Evolutionary conservation across 2,113 vertebrate species (phyloP), one percentile per base, ranked within the genome.

Genomic region (Fregata magnificens): DNA sequence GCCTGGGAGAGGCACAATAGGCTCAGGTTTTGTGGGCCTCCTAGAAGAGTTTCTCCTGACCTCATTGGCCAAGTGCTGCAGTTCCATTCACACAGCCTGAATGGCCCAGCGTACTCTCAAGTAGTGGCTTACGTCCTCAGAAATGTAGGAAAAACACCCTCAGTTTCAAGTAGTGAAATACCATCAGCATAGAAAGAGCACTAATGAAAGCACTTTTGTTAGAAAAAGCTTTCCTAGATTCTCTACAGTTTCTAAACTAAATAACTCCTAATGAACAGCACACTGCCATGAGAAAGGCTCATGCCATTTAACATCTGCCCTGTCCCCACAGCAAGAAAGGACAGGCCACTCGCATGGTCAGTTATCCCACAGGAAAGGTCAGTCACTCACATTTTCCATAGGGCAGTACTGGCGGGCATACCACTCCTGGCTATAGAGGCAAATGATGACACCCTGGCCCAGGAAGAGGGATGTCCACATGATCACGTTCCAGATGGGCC

Each of bases 371-470:
- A 14, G 59, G 47, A 22, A 40, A 21, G 17, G 38, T 5, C 31
- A 16, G 24, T 22, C 55, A 98, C 98, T 98, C 97, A 99, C 99
- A 73, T 99, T 99, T 87, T 98, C 97, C 24, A 98, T 49, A 44
- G 99, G 99, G 92, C 99, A 99, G 95, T 99, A 98, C 79, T 97
- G 98, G 86, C 99, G 99, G 26, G 99, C 99, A 2, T 99, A 99
- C 99, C 99, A 99, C 98, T 99, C 99, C 95, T 99, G 99, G 84
- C 99, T 99, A 83, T 99, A 99, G 49, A 99, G 98, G 93, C 99
- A 99, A 69, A 99, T 97, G 82, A 99, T 97, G 86, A 99, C 98
- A 14, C 99, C 99, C 4, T 99, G 98, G 72, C 99, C 99, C 94
- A 99, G 97, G 89, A 99, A 99, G 19, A 99, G 98, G 12, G 99